Evolutionary conservation across 2,797 vertebrate species (phyloP), one percentile per base, ranked within the genome.

Genomic region (Notolabrus celidotus): DNA sequence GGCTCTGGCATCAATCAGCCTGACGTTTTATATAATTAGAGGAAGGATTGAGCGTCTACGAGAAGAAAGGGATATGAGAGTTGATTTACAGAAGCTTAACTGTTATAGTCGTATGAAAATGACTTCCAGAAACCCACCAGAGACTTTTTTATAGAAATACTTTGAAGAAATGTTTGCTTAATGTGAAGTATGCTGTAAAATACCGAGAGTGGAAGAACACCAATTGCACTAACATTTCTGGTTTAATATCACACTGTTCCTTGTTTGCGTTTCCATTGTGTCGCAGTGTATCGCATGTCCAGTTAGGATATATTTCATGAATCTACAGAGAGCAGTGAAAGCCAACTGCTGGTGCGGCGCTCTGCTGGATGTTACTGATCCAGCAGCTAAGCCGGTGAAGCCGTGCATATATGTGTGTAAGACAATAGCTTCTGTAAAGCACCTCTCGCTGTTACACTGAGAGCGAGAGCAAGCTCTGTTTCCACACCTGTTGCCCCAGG

Each of bases 381-480:
- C 89, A 82, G 67, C 51, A 47, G 82, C 66, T 91, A 86, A 91
- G 89, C 87, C 90, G 60, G 22, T 27, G 77, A 84, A 89, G 82
- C 89, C 87, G 43, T 59, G 87, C 82, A 80, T 81, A 86, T 84
- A 83, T 84, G 71, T 80, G 86, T 88, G 92, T 91, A 93, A 93
- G 91, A 93, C 90, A 93, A 93, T 93, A 92, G 92, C 91, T 90
- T 92, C 88, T 93, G 91, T 92, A 91, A 91, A 85, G 88, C 91
- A 85, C 84, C 85, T 91, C 89, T 91, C 52, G 77, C 92, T 91
- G 88, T 89, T 86, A 74, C 70, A 80, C 70, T 50, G 74, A 80
- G 86, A 81, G 72, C 47, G 71, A 76, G 82, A 63, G 75, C 56
- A 52, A 68, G 83, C 83, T 85, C 79, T 25, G 85, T 83, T 89